A percentile compares a stretch with the other conserved stretches of the same genome.
phyloP scores from a whole-genome alignment of 2,797 vertebrate species.

The Cetoscarus ocellatus region DNA sequence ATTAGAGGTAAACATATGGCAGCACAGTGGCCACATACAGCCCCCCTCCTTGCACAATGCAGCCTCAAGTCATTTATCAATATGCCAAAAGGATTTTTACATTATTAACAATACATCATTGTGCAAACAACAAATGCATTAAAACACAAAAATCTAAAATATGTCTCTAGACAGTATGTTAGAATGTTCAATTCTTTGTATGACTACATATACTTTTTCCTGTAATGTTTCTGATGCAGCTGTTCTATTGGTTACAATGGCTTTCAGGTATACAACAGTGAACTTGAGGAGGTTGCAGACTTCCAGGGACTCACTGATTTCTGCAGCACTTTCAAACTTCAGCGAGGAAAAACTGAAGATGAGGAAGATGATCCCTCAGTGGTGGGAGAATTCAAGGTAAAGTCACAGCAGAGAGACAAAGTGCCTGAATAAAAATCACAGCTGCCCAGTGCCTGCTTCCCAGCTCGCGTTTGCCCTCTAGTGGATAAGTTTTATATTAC shows the following conservation, averaged over 20 bases:
- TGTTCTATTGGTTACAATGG: constrained; percentile 9
- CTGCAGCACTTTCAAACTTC: constrained; percentile 95
- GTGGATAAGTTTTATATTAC: constrained; percentile 51
- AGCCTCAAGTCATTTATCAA: no score
- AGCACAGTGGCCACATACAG: no score
- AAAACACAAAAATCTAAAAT: no score
- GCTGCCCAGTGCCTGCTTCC: no score
- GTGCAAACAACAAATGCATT: no score
- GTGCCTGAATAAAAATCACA: background rate
- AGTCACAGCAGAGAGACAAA: background rate
- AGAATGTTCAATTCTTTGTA: no score
- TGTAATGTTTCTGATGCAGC: constrained; percentile 6
- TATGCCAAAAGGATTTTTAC: no score
- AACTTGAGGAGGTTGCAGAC: constrained; percentile 89
- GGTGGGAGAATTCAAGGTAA: constrained; percentile 97
- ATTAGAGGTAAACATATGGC: no score
- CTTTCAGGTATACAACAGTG: constrained; percentile 88
- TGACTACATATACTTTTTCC: no score
- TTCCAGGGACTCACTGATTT: constrained; percentile 94
- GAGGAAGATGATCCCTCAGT: constrained; percentile 93
- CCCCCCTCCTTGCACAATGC: no score
- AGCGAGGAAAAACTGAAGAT: constrained; percentile 90
- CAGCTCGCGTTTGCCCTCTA: constrained; percentile 61
- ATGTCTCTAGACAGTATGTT: no score
- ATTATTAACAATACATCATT: no score